phyloP scores from a whole-genome alignment of 2,113 vertebrate species.

The Regulus satrapa region DNA sequence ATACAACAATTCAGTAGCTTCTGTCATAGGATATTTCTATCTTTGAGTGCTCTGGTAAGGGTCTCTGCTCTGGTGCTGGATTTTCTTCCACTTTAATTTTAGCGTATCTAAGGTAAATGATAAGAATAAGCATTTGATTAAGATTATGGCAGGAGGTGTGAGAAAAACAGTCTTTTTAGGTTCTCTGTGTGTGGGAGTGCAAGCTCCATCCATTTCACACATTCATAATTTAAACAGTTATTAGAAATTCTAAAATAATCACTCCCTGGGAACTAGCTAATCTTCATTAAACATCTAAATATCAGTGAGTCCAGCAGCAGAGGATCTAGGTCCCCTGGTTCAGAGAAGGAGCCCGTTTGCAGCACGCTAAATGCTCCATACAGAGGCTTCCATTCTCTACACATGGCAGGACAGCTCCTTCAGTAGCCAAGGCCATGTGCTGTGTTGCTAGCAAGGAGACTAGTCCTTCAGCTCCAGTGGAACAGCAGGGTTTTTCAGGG shows the following conservation, averaged over 20 bases:
- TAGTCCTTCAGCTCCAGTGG: not conserved
- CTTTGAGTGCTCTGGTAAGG: not conserved
- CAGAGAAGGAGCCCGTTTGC: accelerated
- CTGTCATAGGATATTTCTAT: not conserved
- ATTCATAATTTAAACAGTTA: conserved; percentile 5
- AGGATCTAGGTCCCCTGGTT: not conserved
- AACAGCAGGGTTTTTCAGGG: not conserved
- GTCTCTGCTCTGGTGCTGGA: not conserved
- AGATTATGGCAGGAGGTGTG: not conserved
- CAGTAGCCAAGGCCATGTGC: not conserved
- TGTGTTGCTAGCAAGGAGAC: not conserved
- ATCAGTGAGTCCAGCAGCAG: not conserved
- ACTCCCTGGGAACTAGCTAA: not conserved
- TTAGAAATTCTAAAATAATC: conserved; percentile 22
- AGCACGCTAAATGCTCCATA: not conserved
- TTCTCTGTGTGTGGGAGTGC: not conserved
- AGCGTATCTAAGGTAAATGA: not conserved
- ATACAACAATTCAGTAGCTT: not conserved
- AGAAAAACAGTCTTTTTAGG: not conserved
- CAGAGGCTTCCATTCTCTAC: not conserved
- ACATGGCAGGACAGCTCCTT: not conserved
- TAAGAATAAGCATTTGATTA: not conserved
- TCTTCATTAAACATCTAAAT: conserved; percentile 39
- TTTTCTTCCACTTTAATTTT: not conserved
- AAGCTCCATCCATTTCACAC: not conserved